Conservation (phyloP, 1,140 invertebrate genomes). For the Augochlora pura region DNA sequence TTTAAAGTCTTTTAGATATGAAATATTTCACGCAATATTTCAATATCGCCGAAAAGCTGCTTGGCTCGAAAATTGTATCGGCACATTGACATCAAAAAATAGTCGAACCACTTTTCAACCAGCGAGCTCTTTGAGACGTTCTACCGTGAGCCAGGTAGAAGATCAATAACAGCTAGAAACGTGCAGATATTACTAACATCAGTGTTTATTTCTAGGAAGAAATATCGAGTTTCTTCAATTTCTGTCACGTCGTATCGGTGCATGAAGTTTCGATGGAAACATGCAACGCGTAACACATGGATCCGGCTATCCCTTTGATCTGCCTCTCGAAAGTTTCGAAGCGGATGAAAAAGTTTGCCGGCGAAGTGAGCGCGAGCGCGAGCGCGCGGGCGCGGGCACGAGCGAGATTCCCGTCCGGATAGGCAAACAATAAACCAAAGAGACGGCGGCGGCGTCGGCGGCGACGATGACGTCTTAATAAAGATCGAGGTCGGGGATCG, state of each 20-base stretch:
- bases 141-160: not conserved
- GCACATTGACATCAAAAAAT: no score
- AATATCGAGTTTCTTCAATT: no score
- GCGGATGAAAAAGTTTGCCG: not conserved
- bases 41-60: no score
- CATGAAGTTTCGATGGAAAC: no score
- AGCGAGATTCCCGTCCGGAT: not conserved
- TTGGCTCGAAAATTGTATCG: no score
- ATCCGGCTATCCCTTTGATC: not conserved
- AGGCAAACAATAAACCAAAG: conserved; percentile 19
- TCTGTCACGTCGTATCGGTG: no score
- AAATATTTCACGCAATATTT: no score
- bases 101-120: no score
- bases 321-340: not conserved
- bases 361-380: not conserved
- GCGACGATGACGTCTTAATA: conserved; percentile 15
- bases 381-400: no score
- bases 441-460: not conserved
- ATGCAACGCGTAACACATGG: not conserved
- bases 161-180: not conserved
- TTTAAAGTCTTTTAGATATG: no score
- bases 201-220: no score
- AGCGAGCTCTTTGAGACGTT: no score
- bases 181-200: not conserved
- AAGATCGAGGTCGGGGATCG: conserved; percentile 4